Evolutionary conservation across 2,888 invertebrate genomes (phyloP).

Genomic region (Noctuana brunneofusca): DNA sequence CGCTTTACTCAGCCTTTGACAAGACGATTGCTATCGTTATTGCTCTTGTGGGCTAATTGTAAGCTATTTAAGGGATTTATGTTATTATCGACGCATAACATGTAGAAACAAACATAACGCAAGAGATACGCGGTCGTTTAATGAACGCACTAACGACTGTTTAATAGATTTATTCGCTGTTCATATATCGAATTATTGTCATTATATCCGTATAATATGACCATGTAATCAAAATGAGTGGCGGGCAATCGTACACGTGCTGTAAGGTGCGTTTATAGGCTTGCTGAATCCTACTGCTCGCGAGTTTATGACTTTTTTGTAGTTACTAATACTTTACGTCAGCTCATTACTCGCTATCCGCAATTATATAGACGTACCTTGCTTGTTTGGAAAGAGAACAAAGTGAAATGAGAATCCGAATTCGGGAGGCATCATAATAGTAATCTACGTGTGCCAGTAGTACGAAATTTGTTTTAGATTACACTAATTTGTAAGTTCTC

Average conservation of each 20-base stretch:
- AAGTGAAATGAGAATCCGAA: background rate
- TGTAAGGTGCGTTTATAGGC: slow-evolving; percentile 9
- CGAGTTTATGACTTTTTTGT: background rate
- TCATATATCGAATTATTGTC: slow-evolving; percentile 43
- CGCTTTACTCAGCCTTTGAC: slow-evolving; percentile 7
- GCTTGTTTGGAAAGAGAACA: background rate
- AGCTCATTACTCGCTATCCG: background rate
- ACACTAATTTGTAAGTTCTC: slow-evolving; percentile 74
- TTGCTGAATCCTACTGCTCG: background rate
- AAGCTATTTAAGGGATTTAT: slow-evolving; percentile 20
- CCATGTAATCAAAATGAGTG: slow-evolving; percentile 14
- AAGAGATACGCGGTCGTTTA: slow-evolving; percentile 12
- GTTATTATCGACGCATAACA: slow-evolving; percentile 17
- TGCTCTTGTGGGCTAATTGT: slow-evolving; percentile 10
- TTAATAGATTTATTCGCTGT: slow-evolving; percentile 50
- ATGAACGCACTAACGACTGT: slow-evolving; percentile 36
- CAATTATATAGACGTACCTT: slow-evolving; percentile 2
- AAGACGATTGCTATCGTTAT: slow-evolving; percentile 6
- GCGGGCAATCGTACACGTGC: slow-evolving; percentile 12
- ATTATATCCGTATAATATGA: slow-evolving; percentile 21
- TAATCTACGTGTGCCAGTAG: slow-evolving; percentile 42
- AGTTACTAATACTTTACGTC: background rate
- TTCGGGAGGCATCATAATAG: background rate
- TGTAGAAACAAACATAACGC: slow-evolving; percentile 5
- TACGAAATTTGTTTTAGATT: slow-evolving; percentile 77